A percentile compares a stretch with the other conserved stretches of the same genome.
These are phyloP conservation scores for Cephus sareptanus DNA, from an alignment of 2,888 invertebrate genomes.

Conservation along the genomic window DNA sequence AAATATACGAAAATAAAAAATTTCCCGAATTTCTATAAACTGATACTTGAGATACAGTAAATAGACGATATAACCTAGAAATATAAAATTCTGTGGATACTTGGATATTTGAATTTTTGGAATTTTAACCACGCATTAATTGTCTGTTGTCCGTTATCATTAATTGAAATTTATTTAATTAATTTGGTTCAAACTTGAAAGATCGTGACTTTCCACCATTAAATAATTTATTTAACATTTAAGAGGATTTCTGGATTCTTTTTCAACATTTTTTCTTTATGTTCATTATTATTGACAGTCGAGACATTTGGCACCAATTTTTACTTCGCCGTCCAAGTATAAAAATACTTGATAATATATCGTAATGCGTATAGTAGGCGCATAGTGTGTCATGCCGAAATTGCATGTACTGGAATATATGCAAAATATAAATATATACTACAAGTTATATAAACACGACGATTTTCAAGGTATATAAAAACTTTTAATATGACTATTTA, in stretches of 20 bases:
- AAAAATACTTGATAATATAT: neutral
- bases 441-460: neutral
- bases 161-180: neutral
- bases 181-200: neutral
- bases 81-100: no score
- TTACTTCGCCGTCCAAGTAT: neutral
- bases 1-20: neutral
- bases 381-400: neutral
- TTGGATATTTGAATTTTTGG: no score
- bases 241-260: neutral
- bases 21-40: neutral
- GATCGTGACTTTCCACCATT: accelerated
- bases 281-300: neutral
- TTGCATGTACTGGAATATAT: neutral
- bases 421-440: neutral
- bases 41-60: neutral
- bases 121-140: no score
- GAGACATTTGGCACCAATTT: neutral
- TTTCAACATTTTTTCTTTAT: neutral
- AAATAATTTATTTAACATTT: neutral
- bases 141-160: no score
- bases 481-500: slow-evolving; percentile 8
- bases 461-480: neutral
- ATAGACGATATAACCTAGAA: neutral
- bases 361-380: neutral